Base-by-base conservation (phyloP, 1,140 invertebrate genomes). In the Euborellia annulipes region DNA sequence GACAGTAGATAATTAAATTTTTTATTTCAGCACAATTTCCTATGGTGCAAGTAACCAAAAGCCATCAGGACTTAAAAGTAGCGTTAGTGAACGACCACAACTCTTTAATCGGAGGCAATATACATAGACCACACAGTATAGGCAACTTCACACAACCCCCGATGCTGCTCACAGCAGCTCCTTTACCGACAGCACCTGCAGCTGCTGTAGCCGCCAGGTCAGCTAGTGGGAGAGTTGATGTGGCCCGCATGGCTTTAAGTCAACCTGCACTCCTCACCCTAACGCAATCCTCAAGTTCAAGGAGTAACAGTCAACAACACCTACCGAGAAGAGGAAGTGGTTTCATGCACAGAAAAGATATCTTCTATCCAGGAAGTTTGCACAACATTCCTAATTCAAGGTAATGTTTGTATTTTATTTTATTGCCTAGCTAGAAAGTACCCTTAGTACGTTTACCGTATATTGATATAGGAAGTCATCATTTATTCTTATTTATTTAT, bases 351-450 rank as follows among this genome's bases (percentile, higher is more conserved):
- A 67, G 85, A 18, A 82, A 82, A 37, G 89, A 95, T 60, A 78
- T 90, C 2, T 78, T 94, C 52, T 91, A 91, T 59, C 79, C 81
- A 54, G 84, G 85, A 45, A 85, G 79, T 55, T 64, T 89, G 44
- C 69, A 75, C 21, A 82, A 80, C 57, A 61, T 81, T 16, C 67
- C 68, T 19, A 62, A 62, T 56, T 71, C 66, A 32, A 50, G 36
- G 48, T 50, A 27, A 27, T n/a, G n/a, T n/a, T n/a, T n/a, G n/a
- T n/a, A n/a, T n/a, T n/a, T n/a, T n/a, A n/a, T n/a, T n/a, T n/a
- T n/a, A n/a, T n/a, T n/a, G n/a, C n/a, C n/a, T n/a, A n/a, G n/a
- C n/a, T n/a, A n/a, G n/a, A n/a, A n/a, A n/a, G n/a, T n/a, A n/a
- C n/a, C n/a, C n/a, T n/a, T n/a, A n/a, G n/a, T n/a, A n/a, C n/a